Conservation (phyloP, 2,888 invertebrate genomes). For the Margaritifera margaritifera region DNA sequence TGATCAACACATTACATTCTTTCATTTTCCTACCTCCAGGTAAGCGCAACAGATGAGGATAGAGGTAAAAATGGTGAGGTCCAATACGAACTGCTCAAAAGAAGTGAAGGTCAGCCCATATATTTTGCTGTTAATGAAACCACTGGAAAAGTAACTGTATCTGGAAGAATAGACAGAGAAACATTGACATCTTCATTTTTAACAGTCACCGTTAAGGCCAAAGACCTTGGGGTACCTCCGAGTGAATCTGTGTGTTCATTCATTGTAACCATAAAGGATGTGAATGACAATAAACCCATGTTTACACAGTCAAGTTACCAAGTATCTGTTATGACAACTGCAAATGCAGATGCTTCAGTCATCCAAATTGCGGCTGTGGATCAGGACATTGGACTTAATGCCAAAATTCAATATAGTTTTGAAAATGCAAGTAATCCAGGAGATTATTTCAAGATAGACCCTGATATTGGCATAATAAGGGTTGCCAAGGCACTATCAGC, state of each 20-base stretch:
- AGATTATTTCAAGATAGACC: conserved; percentile 96
- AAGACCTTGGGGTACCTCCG: conserved; percentile 1
- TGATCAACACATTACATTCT: no score
- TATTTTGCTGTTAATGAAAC: conserved; percentile 76
- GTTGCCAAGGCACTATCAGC: conserved; percentile 86
- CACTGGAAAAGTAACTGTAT: no score
- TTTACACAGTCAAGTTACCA: conserved; percentile 44
- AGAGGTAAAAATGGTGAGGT: conserved; percentile 87
- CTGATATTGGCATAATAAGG: conserved; percentile 96
- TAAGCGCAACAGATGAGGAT: conserved; percentile 94
- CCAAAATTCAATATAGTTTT: conserved; percentile 71
- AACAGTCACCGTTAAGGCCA: neutral
- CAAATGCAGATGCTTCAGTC: no score
- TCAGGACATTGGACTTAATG: conserved; percentile 97
- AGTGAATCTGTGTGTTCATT: conserved; percentile 84
- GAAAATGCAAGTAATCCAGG: conserved; percentile 79
- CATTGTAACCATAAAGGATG: conserved; percentile 55
- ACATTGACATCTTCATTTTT: no score
- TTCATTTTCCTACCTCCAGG: conserved; percentile 72
- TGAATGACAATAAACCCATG: conserved; percentile 55
- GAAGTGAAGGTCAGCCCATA: conserved; percentile 86
- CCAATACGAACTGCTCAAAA: conserved; percentile 85
- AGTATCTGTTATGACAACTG: conserved; percentile 31
- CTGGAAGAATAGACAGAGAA: no score
- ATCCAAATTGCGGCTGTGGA: conserved; percentile 74